phyloP scores from a whole-genome alignment of 2,113 vertebrate species.

The Phaetusa simplex region DNA sequence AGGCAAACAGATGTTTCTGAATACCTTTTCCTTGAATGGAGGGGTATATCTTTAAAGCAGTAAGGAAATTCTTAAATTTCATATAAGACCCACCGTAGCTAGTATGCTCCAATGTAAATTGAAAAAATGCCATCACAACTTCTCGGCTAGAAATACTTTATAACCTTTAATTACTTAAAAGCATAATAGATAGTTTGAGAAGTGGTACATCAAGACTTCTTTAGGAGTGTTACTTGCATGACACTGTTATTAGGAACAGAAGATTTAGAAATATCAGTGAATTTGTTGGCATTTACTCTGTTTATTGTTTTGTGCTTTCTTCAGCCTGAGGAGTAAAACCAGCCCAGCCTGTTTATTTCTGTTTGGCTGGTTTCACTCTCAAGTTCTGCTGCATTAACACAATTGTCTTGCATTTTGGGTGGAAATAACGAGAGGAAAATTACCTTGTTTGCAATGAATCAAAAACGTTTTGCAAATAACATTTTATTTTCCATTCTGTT shows the following conservation, averaged over 20 bases:
- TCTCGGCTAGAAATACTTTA: neutral
- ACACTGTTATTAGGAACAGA: neutral
- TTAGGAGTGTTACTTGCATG: neutral
- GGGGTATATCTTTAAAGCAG: neutral
- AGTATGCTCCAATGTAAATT: neutral
- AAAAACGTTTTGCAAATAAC: neutral
- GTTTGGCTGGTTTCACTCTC: neutral
- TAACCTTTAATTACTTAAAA: neutral
- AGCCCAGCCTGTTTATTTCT: neutral
- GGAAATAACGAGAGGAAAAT: neutral
- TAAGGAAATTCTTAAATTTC: neutral
- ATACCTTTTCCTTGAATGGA: neutral
- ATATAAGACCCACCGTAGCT: neutral
- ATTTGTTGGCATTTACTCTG: neutral
- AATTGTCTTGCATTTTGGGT: neutral
- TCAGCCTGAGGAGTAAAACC: neutral
- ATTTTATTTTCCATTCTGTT: neutral
- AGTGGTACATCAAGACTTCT: neutral
- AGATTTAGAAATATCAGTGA: neutral
- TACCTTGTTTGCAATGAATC: neutral
- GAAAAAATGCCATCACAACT: neutral
- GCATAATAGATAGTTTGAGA: neutral
- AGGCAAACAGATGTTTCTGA: neutral
- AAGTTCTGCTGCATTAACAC: neutral
- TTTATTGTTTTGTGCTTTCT: constrained; percentile 1